phyloP scores from a whole-genome alignment of 2,113 vertebrate genomes.

The Phoenicopterus ruber region DNA sequence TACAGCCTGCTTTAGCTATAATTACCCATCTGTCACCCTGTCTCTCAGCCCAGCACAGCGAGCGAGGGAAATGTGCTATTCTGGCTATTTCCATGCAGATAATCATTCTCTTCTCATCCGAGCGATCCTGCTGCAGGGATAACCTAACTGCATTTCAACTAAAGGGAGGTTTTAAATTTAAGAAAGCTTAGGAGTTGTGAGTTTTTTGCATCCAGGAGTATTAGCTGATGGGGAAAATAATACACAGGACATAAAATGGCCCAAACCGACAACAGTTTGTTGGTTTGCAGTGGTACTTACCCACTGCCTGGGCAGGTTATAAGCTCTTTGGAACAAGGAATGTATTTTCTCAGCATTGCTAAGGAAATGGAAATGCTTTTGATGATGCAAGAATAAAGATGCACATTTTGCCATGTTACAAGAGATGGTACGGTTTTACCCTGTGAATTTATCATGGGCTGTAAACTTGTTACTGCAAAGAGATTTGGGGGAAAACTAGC shows the following conservation, averaged over 20 bases:
- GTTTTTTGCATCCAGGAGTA: background rate
- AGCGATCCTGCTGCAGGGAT: background rate
- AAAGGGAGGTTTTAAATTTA: background rate
- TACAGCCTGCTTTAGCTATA: constrained; percentile 11
- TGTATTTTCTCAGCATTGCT: background rate
- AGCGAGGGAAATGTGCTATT: background rate
- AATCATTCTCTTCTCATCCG: background rate
- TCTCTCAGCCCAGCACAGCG: background rate
- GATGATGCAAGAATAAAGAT: background rate
- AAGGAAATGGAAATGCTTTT: background rate
- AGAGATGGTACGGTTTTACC: background rate
- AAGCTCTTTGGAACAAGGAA: background rate
- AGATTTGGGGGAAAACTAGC: background rate
- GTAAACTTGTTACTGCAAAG: background rate
- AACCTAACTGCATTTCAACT: background rate
- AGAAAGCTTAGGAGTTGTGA: background rate
- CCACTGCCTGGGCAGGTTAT: background rate
- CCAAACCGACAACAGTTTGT: background rate
- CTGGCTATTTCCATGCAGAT: background rate
- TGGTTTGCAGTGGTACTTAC: background rate
- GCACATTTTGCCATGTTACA: background rate
- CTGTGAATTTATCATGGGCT: background rate
- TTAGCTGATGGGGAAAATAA: background rate
- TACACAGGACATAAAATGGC: background rate
- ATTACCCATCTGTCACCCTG: constrained; percentile 19